Evolutionary conservation across 2,797 vertebrate genomes (phyloP).

Genomic region (Pipistrellus kuhlii): DNA sequence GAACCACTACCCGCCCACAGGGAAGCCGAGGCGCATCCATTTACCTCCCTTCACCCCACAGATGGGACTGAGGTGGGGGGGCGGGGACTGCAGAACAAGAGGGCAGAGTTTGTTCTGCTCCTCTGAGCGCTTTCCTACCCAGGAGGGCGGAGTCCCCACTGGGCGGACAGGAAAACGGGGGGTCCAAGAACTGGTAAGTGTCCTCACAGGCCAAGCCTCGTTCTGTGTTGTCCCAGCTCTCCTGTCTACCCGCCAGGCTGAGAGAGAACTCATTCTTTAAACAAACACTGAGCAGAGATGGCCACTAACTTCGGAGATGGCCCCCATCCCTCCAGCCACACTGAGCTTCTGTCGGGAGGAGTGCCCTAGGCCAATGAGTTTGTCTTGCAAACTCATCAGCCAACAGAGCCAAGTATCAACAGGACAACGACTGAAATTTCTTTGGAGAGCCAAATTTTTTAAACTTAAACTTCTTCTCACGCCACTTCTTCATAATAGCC

Average conservation of each 20-base stretch:
- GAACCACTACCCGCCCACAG: constrained; percentile 1
- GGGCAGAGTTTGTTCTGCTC: neutral
- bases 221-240: neutral
- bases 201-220: neutral
- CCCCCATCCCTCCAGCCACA: neutral
- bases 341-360: neutral
- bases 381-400: too few relatives aligned
- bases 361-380: too few relatives aligned
- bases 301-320: neutral
- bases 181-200: neutral
- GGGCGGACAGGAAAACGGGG: neutral
- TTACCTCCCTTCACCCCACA: constrained; percentile 72
- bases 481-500: too few relatives aligned
- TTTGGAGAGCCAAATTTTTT: too few relatives aligned
- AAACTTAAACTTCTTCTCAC: too few relatives aligned
- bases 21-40: constrained; percentile 4
- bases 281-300: neutral
- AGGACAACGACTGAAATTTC: too few relatives aligned
- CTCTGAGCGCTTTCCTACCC: neutral
- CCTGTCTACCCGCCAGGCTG: neutral
- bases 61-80: constrained; percentile 48
- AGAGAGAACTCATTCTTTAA: neutral
- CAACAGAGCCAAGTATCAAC: too few relatives aligned
- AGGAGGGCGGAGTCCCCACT: neutral
- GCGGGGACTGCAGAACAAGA: neutral